Evolutionary conservation across 2,888 invertebrate genomes (phyloP).

Genomic region (Ligdia adustata): DNA sequence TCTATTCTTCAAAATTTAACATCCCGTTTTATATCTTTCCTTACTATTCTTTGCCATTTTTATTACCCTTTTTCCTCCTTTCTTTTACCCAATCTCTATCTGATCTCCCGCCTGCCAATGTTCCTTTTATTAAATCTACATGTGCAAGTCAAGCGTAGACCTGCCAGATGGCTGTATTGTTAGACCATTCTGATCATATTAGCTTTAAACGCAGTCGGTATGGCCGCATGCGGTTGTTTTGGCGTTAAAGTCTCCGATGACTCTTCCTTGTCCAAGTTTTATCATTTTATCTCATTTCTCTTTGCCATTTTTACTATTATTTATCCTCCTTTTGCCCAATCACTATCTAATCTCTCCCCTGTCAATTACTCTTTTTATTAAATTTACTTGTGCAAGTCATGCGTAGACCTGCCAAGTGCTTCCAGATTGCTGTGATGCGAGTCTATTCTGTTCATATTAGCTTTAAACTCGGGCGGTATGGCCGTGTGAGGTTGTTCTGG

Average conservation of each 20-base stretch:
- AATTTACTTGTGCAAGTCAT: constrained; percentile 41
- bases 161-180: constrained; percentile 69
- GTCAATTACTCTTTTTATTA: background rate
- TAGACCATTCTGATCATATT: constrained; percentile 80
- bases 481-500: constrained; percentile 36
- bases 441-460: constrained; percentile 79
- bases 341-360: no score
- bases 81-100: no score
- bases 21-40: no score
- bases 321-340: no score
- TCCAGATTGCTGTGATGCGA: constrained; percentile 76
- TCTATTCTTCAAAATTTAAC: no score
- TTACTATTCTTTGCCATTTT: no score
- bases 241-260: constrained; percentile 50
- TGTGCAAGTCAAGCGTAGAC: constrained; percentile 43
- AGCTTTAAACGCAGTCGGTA: constrained; percentile 63
- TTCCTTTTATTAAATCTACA: constrained; percentile 23
- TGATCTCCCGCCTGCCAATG: no score
- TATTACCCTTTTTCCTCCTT: no score
- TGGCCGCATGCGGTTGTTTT: constrained; percentile 32
- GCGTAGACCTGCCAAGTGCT: constrained; percentile 49
- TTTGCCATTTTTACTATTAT: no score
- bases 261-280: constrained; percentile 49
- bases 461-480: constrained; percentile 60
- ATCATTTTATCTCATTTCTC: no score